Base-by-base conservation (phyloP, 1,140 invertebrate species). In the Bombus fervidus region DNA sequence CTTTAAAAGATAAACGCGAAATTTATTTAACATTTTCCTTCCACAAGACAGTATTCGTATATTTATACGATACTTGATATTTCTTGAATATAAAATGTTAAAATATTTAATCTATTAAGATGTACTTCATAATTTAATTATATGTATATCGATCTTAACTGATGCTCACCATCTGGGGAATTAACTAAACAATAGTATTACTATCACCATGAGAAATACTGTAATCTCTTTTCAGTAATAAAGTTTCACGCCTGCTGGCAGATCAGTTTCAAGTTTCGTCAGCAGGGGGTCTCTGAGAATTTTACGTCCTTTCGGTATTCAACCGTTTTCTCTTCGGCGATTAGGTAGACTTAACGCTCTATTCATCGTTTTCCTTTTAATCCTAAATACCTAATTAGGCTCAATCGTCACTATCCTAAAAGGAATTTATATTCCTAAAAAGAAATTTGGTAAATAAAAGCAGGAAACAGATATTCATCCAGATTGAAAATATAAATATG, bases 331-430 rank as follows among this genome's bases (percentile, higher is more conserved):
- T 47, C 28, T 43, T 22, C 18, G 8, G 28, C 28, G 43, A 85
- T 85, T 81, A 74, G 78, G 37, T 34, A 53, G 18, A 43, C 43
- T 39, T 12, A 71, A 71, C 62, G 68, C 41, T 28, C 69, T 22
- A 64, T 66, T 81, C 68, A 74, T 53, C 59, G 2, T 41, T 57
- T 66, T 22, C 15, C 37, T 83, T 66, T 28, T 75, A 53, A 83
- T 83, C 41, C 41, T 75, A 64, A 83, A 41, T 66, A 83, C 59
- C 57, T 66, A 75, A 83, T 75, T 37, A 83, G 69, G 74, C 71
- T 66, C 71, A 68, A 81, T 71, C 18, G 37, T 57, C 80, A 41
- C 59, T 85, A 72, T 28, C 41, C n/a, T 64, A 80, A 64, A 31
- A 80, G 53, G 41, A 39, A 34, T 66, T 85, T 53, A 22, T 53